Conservation (phyloP, 2,797 vertebrate genomes). For the Semaprochilodus insignis region DNA sequence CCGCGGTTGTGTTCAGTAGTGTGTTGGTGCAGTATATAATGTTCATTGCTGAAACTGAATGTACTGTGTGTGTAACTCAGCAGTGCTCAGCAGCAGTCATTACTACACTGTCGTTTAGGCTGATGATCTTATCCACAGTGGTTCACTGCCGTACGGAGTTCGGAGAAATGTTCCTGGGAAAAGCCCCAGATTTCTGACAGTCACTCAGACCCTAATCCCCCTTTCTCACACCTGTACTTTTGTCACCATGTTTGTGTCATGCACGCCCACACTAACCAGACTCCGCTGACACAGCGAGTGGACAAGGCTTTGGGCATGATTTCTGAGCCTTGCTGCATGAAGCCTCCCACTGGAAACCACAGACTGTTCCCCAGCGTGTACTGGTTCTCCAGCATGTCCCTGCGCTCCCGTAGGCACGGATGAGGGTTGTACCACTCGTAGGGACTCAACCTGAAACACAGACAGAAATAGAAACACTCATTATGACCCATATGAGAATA, state of each 20-base stretch:
- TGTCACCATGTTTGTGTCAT: no score
- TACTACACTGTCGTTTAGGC: no score
- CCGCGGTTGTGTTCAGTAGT: no score
- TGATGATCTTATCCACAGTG: no score
- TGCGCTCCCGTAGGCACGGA: conserved; percentile 87
- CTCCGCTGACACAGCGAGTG: conserved; percentile 93
- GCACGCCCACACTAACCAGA: conserved; percentile 79
- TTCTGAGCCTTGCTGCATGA: conserved; percentile 97
- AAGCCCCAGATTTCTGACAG: no score
- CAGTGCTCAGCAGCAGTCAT: no score
- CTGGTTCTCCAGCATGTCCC: conserved; percentile 92
- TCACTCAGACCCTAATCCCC: not conserved
- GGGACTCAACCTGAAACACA: conserved; percentile 82
- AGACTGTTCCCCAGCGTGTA: conserved; percentile 95
- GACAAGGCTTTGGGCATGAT: conserved; percentile 94
- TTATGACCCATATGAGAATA: not conserved
- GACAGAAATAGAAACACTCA: no score
- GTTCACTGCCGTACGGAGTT: no score
- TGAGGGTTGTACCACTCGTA: conserved; percentile 97
- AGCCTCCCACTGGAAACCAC: conserved; percentile 94
- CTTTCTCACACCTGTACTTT: not conserved
- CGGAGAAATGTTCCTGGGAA: no score
- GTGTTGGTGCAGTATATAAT: no score
- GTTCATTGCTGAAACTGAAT: no score
- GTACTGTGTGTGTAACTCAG: no score